Conservation (phyloP, 1,140 invertebrate genomes). For the Chionoecetes opilio region DNA sequence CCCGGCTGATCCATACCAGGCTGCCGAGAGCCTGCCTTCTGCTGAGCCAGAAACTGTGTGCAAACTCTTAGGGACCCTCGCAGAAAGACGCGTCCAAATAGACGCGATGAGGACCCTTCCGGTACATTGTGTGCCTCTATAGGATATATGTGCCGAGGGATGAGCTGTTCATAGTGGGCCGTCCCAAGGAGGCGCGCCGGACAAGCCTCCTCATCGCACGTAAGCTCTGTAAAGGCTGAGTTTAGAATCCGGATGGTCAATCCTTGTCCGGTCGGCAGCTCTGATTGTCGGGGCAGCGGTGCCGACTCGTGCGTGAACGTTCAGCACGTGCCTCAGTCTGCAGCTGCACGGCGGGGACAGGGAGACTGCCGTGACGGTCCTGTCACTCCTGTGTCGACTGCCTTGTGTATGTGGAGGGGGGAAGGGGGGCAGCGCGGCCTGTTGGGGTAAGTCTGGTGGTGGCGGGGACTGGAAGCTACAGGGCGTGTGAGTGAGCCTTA, state of each 20-base stretch:
- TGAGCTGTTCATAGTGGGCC: not conserved
- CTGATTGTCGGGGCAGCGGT: not conserved
- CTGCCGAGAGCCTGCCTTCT: not conserved
- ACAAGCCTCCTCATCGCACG: not conserved
- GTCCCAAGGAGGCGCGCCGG: not conserved
- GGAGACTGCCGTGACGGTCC: not conserved
- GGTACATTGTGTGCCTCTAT: not conserved
- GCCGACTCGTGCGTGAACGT: not conserved
- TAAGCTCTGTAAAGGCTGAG: not conserved
- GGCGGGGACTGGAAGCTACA: not conserved
- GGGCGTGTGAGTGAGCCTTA: not conserved
- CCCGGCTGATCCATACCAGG: not conserved
- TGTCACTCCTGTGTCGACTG: not conserved
- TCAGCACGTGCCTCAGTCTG: not conserved
- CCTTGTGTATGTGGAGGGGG: not conserved
- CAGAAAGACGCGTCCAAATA: not conserved
- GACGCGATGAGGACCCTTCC: slow-evolving; percentile 2
- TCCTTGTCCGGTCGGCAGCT: not conserved
- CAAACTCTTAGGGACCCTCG: not conserved
- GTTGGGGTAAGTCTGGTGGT: not conserved
- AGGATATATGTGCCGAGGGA: not conserved
- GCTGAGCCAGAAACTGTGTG: slow-evolving; percentile 1
- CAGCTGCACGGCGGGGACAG: not conserved
- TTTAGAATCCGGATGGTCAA: not conserved
- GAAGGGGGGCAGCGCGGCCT: not conserved